These are phyloP conservation scores for Bettongia penicillata DNA, from an alignment of 2,113 vertebrate genomes.

Conservation along the genomic window DNA sequence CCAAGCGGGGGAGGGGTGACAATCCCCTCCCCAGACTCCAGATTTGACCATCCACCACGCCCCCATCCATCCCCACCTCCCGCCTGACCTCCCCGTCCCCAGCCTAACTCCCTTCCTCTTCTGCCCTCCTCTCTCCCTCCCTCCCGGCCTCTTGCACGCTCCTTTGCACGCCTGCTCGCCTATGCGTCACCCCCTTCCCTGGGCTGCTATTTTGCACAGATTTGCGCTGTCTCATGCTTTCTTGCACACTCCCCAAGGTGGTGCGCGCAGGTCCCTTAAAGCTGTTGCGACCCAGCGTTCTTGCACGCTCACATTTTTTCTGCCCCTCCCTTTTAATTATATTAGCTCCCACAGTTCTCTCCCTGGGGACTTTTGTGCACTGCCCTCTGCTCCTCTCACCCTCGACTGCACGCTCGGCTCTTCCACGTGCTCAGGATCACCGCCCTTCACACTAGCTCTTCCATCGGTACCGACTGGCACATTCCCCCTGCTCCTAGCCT, in stretches of 20 bases:
- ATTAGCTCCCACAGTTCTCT: not conserved
- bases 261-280: not conserved
- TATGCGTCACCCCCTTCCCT: not conserved
- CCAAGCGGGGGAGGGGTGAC: not conserved
- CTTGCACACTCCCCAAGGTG: constrained; percentile 57
- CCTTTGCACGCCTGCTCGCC: constrained; percentile 56
- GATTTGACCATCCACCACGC: constrained; percentile 69
- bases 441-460: not conserved
- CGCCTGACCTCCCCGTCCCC: constrained; percentile 31
- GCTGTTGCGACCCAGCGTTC: not conserved
- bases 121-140: not conserved
- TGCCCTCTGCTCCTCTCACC: not conserved
- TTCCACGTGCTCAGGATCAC: not conserved
- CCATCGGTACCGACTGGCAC: too few species aligned
- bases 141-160: constrained; percentile 61
- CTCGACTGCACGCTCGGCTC: too few species aligned
- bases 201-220: constrained; percentile 77
- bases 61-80: constrained; percentile 15
- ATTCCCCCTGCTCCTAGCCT: constrained; percentile 20
- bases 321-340: not conserved
- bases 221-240: constrained; percentile 41
- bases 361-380: not conserved
- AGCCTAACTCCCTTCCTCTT: constrained; percentile 48
- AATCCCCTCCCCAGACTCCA: constrained; percentile 43
- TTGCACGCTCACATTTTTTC: not conserved